These are phyloP conservation scores for Phylloscopus trochiloides DNA, from an alignment of 2,113 vertebrate genomes.

Conservation along the genomic window DNA sequence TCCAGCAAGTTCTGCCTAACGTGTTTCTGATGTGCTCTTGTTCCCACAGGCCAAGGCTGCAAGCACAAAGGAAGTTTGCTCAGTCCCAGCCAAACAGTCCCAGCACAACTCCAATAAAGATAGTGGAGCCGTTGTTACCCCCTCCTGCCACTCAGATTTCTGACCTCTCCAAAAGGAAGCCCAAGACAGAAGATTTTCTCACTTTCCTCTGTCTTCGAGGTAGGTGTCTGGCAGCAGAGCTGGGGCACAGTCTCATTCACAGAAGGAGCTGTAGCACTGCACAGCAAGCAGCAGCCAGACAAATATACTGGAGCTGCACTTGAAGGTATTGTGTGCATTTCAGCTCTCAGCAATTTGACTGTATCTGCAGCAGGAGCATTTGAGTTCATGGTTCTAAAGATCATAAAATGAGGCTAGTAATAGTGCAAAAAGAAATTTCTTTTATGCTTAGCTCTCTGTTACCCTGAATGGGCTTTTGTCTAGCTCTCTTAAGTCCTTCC, in stretches of 20 bases:
- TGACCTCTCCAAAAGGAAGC: conserved; percentile 96
- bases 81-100: conserved; percentile 99
- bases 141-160: conserved; percentile 89
- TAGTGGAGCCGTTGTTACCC: conserved; percentile 88
- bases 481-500: neutral
- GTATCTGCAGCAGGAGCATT: neutral
- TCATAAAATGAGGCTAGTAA: neutral
- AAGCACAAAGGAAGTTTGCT: conserved; percentile 99
- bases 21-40: neutral
- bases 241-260: neutral
- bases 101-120: conserved; percentile 97
- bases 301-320: neutral
- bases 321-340: neutral
- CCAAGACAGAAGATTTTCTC: conserved; percentile 99
- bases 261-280: fast-evolving
- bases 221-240: conserved; percentile 46
- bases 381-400: neutral
- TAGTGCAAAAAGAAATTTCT: neutral
- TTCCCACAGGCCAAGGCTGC: conserved; percentile 89
- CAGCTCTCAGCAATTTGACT: neutral
- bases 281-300: fast-evolving
- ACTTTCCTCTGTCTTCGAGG: conserved; percentile 99
- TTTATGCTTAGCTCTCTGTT: neutral
- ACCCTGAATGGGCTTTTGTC: conserved; percentile 5
- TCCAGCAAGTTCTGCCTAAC: neutral